Conservation (phyloP, 2,113 vertebrate genomes). For the Chaetodon auriga region DNA sequence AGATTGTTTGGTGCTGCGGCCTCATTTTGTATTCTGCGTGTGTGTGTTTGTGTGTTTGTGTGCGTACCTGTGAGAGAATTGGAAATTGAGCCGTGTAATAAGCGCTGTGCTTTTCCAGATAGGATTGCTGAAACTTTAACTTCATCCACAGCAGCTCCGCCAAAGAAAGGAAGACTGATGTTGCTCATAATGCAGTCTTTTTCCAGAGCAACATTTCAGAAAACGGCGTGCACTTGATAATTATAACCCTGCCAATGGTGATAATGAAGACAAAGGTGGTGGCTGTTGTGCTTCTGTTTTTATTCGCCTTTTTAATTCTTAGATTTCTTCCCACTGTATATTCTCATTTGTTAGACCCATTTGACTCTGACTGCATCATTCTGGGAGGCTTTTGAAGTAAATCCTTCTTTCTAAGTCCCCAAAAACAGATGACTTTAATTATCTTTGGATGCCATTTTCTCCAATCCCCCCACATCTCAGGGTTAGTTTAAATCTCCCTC, state of each 20-base stretch:
- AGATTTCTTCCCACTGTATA: not conserved
- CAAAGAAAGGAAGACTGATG: conserved; percentile 73
- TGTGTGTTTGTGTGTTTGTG: conserved; percentile 43
- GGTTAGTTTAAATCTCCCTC: conserved; percentile 64
- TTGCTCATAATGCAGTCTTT: conserved; percentile 51
- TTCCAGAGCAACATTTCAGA: conserved; percentile 49
- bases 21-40: conserved; percentile 75
- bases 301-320: not conserved
- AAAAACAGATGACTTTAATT: conserved; percentile 47
- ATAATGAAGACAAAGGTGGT: conserved; percentile 44
- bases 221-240: conserved; percentile 66
- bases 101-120: conserved; percentile 75
- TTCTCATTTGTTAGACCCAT: conserved; percentile 17
- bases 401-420: conserved; percentile 36
- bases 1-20: conserved; percentile 72
- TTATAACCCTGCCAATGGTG: conserved; percentile 25
- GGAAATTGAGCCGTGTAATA: conserved; percentile 81
- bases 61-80: conserved; percentile 77
- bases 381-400: conserved; percentile 46
- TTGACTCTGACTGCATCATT: conserved; percentile 31
- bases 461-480: conserved; percentile 69
- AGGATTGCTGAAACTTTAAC: conserved; percentile 75
- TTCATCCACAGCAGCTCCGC: conserved; percentile 74
- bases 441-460: conserved; percentile 68
- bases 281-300: conserved; percentile 39